Evolutionary conservation across 2,797 vertebrate genomes (phyloP).

Genomic region (Arctocebus calabarensis): DNA sequence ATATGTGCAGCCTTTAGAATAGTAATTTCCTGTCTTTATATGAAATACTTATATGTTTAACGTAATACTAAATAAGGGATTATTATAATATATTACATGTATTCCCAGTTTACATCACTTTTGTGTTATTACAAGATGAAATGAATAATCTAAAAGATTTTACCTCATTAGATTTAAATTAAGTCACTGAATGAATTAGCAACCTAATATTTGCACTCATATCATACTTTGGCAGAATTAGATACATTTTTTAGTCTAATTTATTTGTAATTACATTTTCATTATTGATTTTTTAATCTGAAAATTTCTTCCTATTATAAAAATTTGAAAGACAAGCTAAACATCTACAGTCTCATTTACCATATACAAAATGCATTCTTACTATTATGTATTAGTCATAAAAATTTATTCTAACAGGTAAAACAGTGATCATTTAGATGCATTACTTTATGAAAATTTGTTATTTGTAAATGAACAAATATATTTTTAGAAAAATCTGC

Average conservation of each 20-base stretch:
- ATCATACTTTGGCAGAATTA: neutral
- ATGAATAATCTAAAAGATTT: neutral
- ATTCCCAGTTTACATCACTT: neutral
- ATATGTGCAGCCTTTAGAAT: neutral
- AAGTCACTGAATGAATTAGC: neutral
- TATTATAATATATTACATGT: neutral
- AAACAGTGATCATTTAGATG: neutral
- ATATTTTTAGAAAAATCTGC: neutral
- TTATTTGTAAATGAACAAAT: neutral
- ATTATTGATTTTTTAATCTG: neutral
- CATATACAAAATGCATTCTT: neutral
- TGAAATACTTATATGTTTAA: neutral
- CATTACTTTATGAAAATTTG: neutral
- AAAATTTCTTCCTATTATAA: neutral
- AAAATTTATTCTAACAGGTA: neutral
- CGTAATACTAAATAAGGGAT: neutral
- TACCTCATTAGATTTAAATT: neutral
- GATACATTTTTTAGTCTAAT: neutral
- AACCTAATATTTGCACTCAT: neutral
- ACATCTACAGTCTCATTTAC: neutral
- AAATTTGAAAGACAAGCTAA: slow-evolving; percentile 32
- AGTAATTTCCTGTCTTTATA: neutral
- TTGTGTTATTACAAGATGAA: neutral
- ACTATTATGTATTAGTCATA: neutral
- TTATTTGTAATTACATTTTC: neutral